Percentiles rank a stretch among this genome's conserved stretches.
Evolutionary conservation across 2,888 invertebrate species (phyloP).

Genomic region (Perizoma affinitatum): DNA sequence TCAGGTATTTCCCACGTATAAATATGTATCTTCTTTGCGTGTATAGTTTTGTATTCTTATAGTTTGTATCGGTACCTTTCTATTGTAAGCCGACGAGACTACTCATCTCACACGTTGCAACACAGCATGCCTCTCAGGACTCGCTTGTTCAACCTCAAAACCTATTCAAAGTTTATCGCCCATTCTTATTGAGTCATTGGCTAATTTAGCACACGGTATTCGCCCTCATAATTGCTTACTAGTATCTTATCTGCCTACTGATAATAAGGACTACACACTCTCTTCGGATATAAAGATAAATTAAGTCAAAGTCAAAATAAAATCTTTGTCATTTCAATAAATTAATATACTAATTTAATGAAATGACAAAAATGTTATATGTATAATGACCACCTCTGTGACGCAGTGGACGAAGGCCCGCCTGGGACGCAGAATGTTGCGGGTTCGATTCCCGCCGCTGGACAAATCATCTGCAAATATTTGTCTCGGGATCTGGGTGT

Average conservation of each 20-base stretch:
- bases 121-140: conserved; percentile 16
- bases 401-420: too few species aligned
- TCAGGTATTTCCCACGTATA: neutral
- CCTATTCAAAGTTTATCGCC: conserved; percentile 31
- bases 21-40: neutral
- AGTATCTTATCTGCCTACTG: neutral
- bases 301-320: too few species aligned
- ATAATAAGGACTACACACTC: too few species aligned
- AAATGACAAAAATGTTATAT: too few species aligned
- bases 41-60: conserved; percentile 2
- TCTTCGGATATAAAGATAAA: too few species aligned
- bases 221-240: conserved; percentile 18
- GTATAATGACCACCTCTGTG: too few species aligned
- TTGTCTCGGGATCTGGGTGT: too few species aligned
- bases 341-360: too few species aligned
- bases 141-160: conserved; percentile 23
- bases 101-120: conserved; percentile 23
- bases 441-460: too few species aligned
- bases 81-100: conserved; percentile 5
- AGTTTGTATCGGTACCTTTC: conserved; percentile 8
- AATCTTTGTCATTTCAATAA: too few species aligned
- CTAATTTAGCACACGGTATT: conserved; percentile 25
- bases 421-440: too few species aligned
- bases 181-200: conserved; percentile 23
- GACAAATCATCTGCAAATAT: too few species aligned